Conservation (phyloP, 2,113 vertebrate species). For the Gulo gulo region DNA sequence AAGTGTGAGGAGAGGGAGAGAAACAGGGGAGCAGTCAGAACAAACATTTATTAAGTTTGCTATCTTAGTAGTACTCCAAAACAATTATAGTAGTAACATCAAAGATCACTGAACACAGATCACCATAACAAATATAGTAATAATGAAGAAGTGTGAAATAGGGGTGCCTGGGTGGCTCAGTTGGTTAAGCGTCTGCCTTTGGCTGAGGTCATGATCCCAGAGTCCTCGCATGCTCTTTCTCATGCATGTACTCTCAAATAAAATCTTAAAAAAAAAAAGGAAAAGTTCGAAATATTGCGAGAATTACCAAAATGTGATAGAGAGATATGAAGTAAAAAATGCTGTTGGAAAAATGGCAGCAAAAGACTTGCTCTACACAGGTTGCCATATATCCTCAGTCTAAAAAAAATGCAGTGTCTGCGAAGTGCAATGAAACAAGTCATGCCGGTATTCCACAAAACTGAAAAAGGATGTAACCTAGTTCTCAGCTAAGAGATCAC, state of each 20-base stretch:
- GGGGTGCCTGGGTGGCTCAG: background rate
- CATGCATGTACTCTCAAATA: too few species aligned
- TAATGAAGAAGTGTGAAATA: background rate
- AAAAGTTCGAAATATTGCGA: background rate
- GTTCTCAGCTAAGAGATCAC: background rate
- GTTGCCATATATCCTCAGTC: background rate
- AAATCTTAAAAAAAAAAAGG: background rate
- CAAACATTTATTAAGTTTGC: background rate
- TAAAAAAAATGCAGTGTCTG: background rate
- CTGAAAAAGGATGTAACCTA: background rate
- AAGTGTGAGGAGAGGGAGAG: background rate
- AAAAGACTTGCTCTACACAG: background rate
- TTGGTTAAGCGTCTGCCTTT: background rate
- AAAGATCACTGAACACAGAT: background rate
- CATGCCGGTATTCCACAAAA: background rate
- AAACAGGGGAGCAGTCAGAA: background rate
- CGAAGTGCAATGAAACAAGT: background rate
- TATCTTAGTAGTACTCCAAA: background rate
- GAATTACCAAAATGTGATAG: background rate
- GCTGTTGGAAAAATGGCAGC: background rate
- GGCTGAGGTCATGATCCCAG: background rate
- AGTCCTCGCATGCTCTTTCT: background rate
- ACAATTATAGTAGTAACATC: background rate
- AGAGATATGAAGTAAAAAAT: background rate
- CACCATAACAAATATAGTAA: background rate